These are phyloP conservation scores for Amphimallon solstitiale DNA, from an alignment of 2,888 invertebrate species.

Conservation along the genomic window DNA sequence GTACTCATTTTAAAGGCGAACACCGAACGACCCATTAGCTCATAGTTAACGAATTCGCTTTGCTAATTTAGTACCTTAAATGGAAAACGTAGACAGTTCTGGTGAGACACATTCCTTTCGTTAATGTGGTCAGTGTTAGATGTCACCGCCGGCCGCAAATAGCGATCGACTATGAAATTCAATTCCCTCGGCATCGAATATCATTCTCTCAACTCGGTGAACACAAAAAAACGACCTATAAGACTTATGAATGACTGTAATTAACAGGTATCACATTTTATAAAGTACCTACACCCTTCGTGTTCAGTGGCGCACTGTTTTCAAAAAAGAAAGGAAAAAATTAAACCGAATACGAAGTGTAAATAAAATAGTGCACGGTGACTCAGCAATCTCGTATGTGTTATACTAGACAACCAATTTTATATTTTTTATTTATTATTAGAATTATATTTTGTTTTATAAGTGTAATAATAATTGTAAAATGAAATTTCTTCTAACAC, in stretches of 20 bases:
- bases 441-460: too few species aligned
- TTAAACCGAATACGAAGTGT: too few species aligned
- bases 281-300: conserved; percentile 38
- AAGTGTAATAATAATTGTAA: too few species aligned
- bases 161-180: conserved; percentile 52
- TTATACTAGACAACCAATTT: too few species aligned
- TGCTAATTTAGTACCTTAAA: conserved; percentile 40
- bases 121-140: conserved; percentile 56
- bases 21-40: conserved; percentile 39
- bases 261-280: conserved; percentile 42
- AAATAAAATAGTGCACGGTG: too few species aligned
- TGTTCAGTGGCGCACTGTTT: conserved; percentile 21
- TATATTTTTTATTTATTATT: too few species aligned
- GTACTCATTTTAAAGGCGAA: conserved; percentile 36
- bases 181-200: conserved; percentile 51
- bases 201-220: conserved; percentile 44
- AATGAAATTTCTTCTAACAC: too few species aligned
- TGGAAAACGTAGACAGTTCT: conserved; percentile 41
- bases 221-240: conserved; percentile 36
- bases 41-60: conserved; percentile 40
- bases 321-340: too few species aligned
- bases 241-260: conserved; percentile 42
- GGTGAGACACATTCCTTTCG: conserved; percentile 55
- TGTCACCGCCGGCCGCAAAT: conserved; percentile 53
- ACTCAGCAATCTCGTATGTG: too few species aligned